Conservation (phyloP, 2,797 vertebrate genomes). For the Sylvilagus floridanus region DNA sequence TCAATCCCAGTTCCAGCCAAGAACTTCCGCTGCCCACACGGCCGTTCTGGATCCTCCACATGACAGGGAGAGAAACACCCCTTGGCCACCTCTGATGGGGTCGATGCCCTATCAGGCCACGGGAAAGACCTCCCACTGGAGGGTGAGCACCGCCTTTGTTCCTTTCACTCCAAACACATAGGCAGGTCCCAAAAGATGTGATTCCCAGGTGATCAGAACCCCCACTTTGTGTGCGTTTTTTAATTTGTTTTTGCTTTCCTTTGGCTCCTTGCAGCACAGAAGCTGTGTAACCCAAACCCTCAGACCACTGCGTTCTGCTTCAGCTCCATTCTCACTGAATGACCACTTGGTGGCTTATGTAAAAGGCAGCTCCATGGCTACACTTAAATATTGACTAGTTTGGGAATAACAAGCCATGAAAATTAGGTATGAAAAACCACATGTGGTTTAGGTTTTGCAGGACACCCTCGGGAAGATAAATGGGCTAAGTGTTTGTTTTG, state of each 20-base stretch:
- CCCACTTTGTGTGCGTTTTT: not conserved
- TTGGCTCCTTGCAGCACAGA: not conserved
- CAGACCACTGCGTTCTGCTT: conserved; percentile 53
- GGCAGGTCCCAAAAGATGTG: not conserved
- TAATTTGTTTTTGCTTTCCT: not conserved
- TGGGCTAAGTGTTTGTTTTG: not conserved
- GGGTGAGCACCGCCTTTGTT: not conserved
- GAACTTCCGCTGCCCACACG: conserved; percentile 49
- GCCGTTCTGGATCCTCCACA: conserved; percentile 49
- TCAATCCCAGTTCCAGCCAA: conserved; percentile 53
- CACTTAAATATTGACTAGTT: conserved; percentile 77
- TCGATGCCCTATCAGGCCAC: not conserved
- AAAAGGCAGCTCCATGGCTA: conserved; percentile 73
- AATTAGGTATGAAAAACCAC: conserved; percentile 60
- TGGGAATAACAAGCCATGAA: conserved; percentile 63
- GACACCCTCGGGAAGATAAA: conserved; percentile 52
- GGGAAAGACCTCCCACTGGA: not conserved
- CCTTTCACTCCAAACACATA: not conserved
- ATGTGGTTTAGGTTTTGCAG: conserved; percentile 49
- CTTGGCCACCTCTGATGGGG: conserved; percentile 1
- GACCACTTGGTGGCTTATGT: conserved; percentile 46
- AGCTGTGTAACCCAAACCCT: conserved; percentile 45
- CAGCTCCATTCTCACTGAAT: conserved; percentile 44
- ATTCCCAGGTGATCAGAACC: not conserved
- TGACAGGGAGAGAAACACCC: conserved; percentile 63